Percentiles rank a stretch among this genome's conserved stretches.
Evolutionary conservation across 2,113 vertebrate species (phyloP).

Genomic region (Hippopotamus amphibius): DNA sequence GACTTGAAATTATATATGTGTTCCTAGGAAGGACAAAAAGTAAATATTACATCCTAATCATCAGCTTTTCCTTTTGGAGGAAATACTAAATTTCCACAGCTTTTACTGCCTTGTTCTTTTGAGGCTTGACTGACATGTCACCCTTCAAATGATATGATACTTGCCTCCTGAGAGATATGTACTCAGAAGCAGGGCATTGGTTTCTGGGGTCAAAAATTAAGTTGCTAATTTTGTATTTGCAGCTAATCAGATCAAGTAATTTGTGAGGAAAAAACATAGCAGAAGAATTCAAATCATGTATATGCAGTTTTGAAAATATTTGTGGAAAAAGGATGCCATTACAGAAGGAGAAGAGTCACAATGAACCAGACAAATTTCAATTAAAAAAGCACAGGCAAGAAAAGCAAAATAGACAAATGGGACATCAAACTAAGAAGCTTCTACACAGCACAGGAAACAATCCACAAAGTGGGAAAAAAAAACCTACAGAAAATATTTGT

Average conservation of each 20-base stretch:
- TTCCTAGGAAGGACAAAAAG: not conserved
- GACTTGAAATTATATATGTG: constrained; percentile 1
- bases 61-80: not conserved
- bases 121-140: not conserved
- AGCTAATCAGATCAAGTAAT: not conserved
- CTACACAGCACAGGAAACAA: not conserved
- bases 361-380: constrained; percentile 11
- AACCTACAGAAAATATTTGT: not conserved
- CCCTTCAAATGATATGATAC: not conserved
- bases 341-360: not conserved
- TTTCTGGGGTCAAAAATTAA: not conserved
- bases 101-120: constrained; percentile 28
- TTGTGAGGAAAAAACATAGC: not conserved
- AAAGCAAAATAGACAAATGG: not conserved
- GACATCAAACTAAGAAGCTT: not conserved
- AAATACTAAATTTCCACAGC: constrained; percentile 39
- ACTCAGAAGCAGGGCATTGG: not conserved
- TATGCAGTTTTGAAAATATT: constrained; percentile 12
- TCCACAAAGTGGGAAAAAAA: not conserved
- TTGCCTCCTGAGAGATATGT: not conserved
- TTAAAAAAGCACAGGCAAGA: not conserved
- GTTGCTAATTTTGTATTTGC: constrained; percentile 44
- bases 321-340: not conserved
- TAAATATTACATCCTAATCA: not conserved
- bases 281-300: constrained; percentile 7